Conservation (phyloP, 1,140 invertebrate genomes). For the Aphidius gifuensis region DNA sequence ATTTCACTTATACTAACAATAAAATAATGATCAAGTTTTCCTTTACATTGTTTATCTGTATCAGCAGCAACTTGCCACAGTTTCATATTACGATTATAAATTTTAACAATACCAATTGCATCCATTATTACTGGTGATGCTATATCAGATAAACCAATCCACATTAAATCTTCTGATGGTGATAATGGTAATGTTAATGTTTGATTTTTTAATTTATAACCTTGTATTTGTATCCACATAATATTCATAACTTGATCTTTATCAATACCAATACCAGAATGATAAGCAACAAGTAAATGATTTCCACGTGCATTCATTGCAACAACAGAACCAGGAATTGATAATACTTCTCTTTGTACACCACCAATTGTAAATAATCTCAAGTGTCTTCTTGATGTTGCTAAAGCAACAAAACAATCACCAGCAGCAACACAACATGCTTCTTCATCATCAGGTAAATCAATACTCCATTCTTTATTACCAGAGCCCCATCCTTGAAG, state of each 20-base stretch:
- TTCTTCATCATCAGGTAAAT: slow-evolving; percentile 75
- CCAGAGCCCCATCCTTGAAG: slow-evolving; percentile 63
- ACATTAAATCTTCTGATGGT: slow-evolving; percentile 66
- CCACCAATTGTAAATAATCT: slow-evolving; percentile 83
- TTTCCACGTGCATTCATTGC: slow-evolving; percentile 67
- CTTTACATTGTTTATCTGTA: slow-evolving; percentile 65
- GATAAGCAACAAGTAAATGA: slow-evolving; percentile 75
- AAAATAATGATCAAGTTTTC: slow-evolving; percentile 78
- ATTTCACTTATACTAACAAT: slow-evolving; percentile 75
- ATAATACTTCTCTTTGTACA: slow-evolving; percentile 77
- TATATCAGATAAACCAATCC: slow-evolving; percentile 81
- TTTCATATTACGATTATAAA: slow-evolving; percentile 63
- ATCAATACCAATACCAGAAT: slow-evolving; percentile 57
- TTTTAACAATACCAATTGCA: slow-evolving; percentile 64
- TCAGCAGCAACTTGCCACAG: slow-evolving; percentile 80
- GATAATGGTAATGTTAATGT: slow-evolving; percentile 66
- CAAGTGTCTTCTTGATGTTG: slow-evolving; percentile 70
- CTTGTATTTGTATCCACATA: slow-evolving; percentile 50
- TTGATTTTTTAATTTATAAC: slow-evolving; percentile 51
- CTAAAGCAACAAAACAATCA: slow-evolving; percentile 72
- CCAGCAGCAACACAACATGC: slow-evolving; percentile 70
- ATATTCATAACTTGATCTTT: slow-evolving; percentile 62
- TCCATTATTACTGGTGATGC: slow-evolving; percentile 70
- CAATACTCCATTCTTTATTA: slow-evolving; percentile 84
- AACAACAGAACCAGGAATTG: slow-evolving; percentile 70